These are phyloP conservation scores for Propithecus coquereli DNA, from an alignment of 2,113 vertebrate genomes.

Conservation along the genomic window DNA sequence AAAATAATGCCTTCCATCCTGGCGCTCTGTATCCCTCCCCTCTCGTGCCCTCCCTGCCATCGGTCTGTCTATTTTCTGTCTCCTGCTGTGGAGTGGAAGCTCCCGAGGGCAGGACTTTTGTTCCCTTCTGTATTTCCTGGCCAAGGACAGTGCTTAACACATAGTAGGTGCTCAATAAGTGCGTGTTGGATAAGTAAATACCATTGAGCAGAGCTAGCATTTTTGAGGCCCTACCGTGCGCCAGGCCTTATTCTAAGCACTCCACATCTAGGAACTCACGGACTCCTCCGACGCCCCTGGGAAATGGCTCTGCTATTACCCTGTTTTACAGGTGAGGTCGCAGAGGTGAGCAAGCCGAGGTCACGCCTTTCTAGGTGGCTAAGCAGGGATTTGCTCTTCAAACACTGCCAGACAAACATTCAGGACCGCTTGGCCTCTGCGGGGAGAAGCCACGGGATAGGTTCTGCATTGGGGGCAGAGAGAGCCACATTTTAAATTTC, in stretches of 20 bases:
- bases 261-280: not conserved
- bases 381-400: not conserved
- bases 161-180: not conserved
- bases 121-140: not conserved
- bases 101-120: not conserved
- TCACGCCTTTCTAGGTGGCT: not conserved
- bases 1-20: rapidly evolving
- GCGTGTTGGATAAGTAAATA: too few relatives aligned
- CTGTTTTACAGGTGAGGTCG: not conserved
- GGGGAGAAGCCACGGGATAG: not conserved
- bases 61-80: not conserved
- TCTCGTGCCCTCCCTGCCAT: not conserved
- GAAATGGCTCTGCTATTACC: not conserved
- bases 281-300: not conserved
- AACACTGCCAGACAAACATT: rapidly evolving
- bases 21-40: not conserved
- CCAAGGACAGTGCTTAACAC: too few relatives aligned
- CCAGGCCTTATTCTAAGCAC: not conserved
- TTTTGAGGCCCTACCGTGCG: not conserved
- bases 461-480: not conserved
- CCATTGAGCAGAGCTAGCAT: not conserved
- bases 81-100: not conserved
- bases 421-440: rapidly evolving
- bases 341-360: not conserved
- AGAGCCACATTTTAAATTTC: rapidly evolving